These are phyloP conservation scores for Brenthis ino DNA, from an alignment of 2,888 invertebrate species.

Conservation along the genomic window DNA sequence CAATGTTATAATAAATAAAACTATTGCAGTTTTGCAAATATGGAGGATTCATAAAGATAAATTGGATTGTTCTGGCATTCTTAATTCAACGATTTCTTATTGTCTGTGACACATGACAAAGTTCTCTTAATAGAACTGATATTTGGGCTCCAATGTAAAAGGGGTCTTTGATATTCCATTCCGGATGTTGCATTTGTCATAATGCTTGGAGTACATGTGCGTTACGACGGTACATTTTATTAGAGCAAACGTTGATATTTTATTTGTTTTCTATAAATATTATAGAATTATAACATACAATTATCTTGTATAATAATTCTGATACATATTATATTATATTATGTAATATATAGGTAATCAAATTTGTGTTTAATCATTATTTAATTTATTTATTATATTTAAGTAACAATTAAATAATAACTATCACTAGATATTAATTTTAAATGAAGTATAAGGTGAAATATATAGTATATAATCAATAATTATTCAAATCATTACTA, in stretches of 20 bases:
- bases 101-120: constrained; percentile 67
- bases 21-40: neutral
- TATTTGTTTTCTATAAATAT: too few relatives aligned
- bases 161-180: constrained; percentile 66
- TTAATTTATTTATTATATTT: too few relatives aligned
- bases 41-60: neutral
- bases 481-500: too few relatives aligned
- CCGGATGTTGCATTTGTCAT: constrained; percentile 75
- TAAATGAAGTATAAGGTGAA: too few relatives aligned
- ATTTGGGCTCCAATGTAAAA: constrained; percentile 61
- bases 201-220: constrained; percentile 42
- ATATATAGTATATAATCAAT: too few relatives aligned
- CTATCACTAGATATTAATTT: too few relatives aligned
- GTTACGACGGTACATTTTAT: constrained; percentile 21
- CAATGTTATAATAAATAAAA: neutral
- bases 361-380: too few relatives aligned
- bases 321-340: neutral
- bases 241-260: too few relatives aligned
- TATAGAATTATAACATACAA: neutral
- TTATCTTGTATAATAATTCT: neutral
- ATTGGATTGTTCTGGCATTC: constrained; percentile 13
- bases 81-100: constrained; percentile 41
- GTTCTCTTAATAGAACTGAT: constrained; percentile 63
- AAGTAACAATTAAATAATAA: too few relatives aligned
- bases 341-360: neutral